Conservation (phyloP, 2,113 vertebrate genomes). For the Epinephelus fuscoguttatus region DNA sequence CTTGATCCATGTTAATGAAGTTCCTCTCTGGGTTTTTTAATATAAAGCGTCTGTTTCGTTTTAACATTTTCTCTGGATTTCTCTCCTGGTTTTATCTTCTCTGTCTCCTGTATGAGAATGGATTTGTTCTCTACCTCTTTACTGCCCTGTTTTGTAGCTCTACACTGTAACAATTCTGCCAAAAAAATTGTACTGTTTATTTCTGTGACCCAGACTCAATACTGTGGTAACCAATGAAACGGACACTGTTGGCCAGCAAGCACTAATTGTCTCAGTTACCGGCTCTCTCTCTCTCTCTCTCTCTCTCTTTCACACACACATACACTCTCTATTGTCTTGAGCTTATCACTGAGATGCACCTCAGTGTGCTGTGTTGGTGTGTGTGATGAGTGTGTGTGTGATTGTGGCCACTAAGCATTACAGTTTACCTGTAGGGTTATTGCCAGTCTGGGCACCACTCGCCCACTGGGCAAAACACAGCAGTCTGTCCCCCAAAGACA, state of each 20-base stretch:
- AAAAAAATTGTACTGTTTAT: too few relatives aligned
- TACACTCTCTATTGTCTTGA: slow-evolving; percentile 24
- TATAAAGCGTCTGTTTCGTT: neutral
- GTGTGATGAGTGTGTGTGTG: slow-evolving; percentile 14
- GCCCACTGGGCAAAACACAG: slow-evolving; percentile 31
- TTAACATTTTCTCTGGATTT: neutral
- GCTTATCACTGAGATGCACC: slow-evolving; percentile 15
- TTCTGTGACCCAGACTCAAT: neutral
- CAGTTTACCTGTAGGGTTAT: slow-evolving; percentile 37
- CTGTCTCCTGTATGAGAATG: neutral
- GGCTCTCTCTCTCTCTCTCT: neutral
- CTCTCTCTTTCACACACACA: neutral
- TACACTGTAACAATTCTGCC: too few relatives aligned
- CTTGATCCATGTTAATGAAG: neutral
- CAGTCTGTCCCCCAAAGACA: neutral
- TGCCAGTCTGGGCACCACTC: slow-evolving; percentile 39
- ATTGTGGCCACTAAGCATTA: neutral
- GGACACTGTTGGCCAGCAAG: neutral
- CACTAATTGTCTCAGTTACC: slow-evolving; percentile 21
- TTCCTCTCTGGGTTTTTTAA: neutral
- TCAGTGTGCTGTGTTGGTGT: neutral
- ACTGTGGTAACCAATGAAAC: neutral
- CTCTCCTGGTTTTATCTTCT: neutral
- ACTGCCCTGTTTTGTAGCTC: too few relatives aligned
- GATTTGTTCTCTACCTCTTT: neutral